Conservation (phyloP, 2,888 invertebrate genomes). For the Eumerus sabulonum region DNA sequence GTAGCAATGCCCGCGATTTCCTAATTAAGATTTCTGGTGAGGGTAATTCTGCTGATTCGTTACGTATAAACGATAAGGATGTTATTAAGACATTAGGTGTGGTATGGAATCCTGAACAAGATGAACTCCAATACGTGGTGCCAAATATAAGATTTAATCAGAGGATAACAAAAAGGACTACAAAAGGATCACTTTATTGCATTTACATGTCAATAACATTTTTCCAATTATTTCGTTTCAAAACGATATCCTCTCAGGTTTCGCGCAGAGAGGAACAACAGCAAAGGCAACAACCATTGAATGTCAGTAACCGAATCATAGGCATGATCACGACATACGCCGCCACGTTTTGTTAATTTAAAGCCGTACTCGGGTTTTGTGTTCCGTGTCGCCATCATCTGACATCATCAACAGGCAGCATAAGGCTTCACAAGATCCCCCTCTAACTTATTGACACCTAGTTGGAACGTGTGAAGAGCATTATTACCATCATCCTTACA, state of each 20-base stretch:
- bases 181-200: constrained; percentile 59
- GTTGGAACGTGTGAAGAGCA: constrained; percentile 67
- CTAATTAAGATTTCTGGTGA: too few species aligned
- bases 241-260: constrained; percentile 9
- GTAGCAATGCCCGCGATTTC: too few species aligned
- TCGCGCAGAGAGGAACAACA: neutral
- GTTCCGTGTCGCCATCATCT: constrained; percentile 54
- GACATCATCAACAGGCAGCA: constrained; percentile 22
- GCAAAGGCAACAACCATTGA: neutral
- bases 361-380: constrained; percentile 40
- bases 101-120: too few species aligned
- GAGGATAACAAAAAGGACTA: constrained; percentile 34
- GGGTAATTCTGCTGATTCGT: too few species aligned
- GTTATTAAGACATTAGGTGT: too few species aligned
- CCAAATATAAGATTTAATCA: too few species aligned
- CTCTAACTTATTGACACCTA: constrained; percentile 65
- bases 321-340: constrained; percentile 55
- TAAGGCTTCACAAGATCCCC: constrained; percentile 27
- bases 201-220: constrained; percentile 65
- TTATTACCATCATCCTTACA: constrained; percentile 51
- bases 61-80: too few species aligned
- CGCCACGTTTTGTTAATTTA: constrained; percentile 65
- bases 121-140: too few species aligned
- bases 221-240: constrained; percentile 56
- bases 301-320: constrained; percentile 14